Base-by-base conservation (phyloP, 2,797 vertebrate species). In the Fistularia tabacaria region DNA sequence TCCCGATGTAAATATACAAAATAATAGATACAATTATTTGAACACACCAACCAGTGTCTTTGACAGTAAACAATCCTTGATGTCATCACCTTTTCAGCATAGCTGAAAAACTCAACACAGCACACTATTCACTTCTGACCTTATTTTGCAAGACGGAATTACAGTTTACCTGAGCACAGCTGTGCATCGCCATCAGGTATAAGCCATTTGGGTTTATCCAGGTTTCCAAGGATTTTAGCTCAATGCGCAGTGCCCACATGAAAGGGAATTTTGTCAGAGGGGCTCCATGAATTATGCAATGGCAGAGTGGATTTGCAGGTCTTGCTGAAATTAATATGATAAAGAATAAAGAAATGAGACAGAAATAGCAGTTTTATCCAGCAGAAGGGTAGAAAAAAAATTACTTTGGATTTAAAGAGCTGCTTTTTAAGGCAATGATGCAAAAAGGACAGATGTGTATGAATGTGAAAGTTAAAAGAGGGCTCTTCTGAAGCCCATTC, bases 311-410 rank as follows among this genome's bases (percentile, higher is more conserved):
- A 84, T 87, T 84, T 85, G 74, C 81, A 80, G 84, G 70, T 82
- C 77, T 74, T 71, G 71, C 71, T 83, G 69, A 87, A 86, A 87
- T 87, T 73, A 87, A 82, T 85, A 81, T 77, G 69, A 83, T 76
- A 53, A 71, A 15, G 66, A 77, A 74, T 71, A 81, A 79, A 79
- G 74, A 69, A 68, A 59, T 38, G n/a, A 63, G 61, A 69, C 45
- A 51, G 70, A 75, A 62, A 48, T 13, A 46, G 59, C 1, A 14
- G 68, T 66, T 68, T 73, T 57, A 69, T 64, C 49, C 55, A 25
- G 47, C 61, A 45, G 51, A 52, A 56, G 46, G 36, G 44, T 45
- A 56, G 6, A 13, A 39, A 49, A 39, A 36, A 56, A 25, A 15
- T n/a, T 12, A 60, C 60, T 62, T 52, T 51, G 57, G 54, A 68